Evolutionary conservation across 2,888 invertebrate species (phyloP), one percentile per base, ranked within the genome.

Genomic region (Sinohyriopsis cumingii): DNA sequence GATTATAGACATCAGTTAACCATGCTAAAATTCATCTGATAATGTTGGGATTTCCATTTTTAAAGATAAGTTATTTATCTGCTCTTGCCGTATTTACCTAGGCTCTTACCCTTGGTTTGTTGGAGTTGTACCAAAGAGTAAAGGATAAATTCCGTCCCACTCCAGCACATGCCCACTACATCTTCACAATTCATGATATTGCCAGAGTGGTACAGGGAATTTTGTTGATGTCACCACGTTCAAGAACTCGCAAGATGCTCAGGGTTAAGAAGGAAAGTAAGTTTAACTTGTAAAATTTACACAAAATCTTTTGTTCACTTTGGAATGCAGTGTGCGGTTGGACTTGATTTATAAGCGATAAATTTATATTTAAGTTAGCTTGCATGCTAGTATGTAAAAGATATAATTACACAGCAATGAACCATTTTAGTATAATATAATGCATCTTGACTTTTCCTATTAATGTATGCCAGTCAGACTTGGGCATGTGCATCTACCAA

Each of bases 171-270:
- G 81, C 88, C 18, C 88, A 88, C 75, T 89, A 88, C 69, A 72
- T 88, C 64, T 89, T 89, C 80, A 81, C 85, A 24, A 80, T 89
- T 18, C 88, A 89, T 61, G 87, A 89, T 65, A 72, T 89, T 19
- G 73, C 84, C 5, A 77, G 78, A 22, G 84, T 88, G 20, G 78
- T 89, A 20, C 84, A 88, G 62, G 89, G 89, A 56, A 85, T 89
- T 25, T 79, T 86, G 59, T 83, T 89, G 63, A 83, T 89, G 84
- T 88, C 88, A 12, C 87, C 89, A 25, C 79, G 85, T 61, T 80
- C 85, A 66, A 80, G 81, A 66, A 79, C 84, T 53, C 73, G 82
- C 25, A 86, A 84, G 72, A 80, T 80, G 75, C 78, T 82, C 72
- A 75, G 81, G 28, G 78, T 80, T 63, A 84, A 82, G 66, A 83